These are phyloP conservation scores for Melanotaenia pygmaea DNA, from an alignment of 2,797 vertebrate species.

Conservation along the genomic window DNA sequence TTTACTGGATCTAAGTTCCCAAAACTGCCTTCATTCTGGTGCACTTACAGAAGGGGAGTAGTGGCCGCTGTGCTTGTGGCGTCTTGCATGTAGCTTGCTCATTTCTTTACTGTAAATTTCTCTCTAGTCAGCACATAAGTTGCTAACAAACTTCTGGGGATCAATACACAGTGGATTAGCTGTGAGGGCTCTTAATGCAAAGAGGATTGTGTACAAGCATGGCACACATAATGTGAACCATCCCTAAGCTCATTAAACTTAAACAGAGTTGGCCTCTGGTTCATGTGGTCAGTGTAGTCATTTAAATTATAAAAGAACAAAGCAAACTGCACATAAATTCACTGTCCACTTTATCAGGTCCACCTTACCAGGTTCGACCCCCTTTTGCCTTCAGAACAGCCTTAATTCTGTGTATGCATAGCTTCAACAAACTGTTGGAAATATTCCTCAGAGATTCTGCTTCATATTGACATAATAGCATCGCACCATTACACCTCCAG, in stretches of 20 bases:
- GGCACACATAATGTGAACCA: neutral
- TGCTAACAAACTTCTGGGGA: conserved; percentile 18
- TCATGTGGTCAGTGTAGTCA: neutral
- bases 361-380: neutral
- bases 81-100: conserved; percentile 2
- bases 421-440: neutral
- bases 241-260: neutral
- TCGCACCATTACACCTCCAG: no score
- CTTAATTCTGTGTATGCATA: neutral
- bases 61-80: conserved; percentile 5
- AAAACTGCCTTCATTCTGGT: conserved; percentile 23
- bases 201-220: neutral
- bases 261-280: neutral
- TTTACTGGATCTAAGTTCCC: neutral
- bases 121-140: conserved; percentile 25
- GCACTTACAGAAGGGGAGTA: neutral
- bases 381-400: neutral
- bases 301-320: neutral
- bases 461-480: neutral
- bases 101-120: conserved; percentile 8
- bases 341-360: neutral
- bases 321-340: neutral
- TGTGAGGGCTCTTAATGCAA: conserved; percentile 3
- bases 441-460: neutral
- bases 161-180: conserved; percentile 5